Base-by-base conservation (phyloP, 1,140 invertebrate genomes). In the Hydropsyche tenuis region DNA sequence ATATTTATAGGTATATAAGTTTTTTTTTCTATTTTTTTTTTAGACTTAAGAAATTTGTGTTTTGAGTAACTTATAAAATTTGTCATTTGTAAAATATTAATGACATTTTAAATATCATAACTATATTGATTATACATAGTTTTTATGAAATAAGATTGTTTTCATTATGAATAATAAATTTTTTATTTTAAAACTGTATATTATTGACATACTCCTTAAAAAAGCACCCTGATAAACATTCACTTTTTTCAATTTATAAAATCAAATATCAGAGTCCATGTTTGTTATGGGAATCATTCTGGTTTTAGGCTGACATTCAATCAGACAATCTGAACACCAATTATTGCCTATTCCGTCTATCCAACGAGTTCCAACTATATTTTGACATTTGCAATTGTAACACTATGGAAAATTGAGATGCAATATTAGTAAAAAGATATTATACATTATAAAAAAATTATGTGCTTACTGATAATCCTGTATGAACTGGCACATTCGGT, bases 301-400 rank as follows among this genome's bases (percentile, higher is more conserved):
- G 9, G 70, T 75, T 6, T 65, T 68, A n/a, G 76, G 76, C 62
- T 77, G 76, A 51, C 65, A 73, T 65, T 66, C 66, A 20, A 77
- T 51, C 0, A 77, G 68, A 56, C 76, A 77, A 71, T 77, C 76
- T 22, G 76, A 77, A 22, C 76, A 77, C 76, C 76, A 77, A 45
- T 77, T 66, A 7, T 63, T 69, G 4, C 76, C 76, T 7, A 60
- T 48, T n/a, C 71, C 71, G 45, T 77, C 76, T 4, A 73, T 72
- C 76, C 76, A 77, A 1, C 76, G 73, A 11, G 73, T 75, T n/a
- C 76, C 76, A 4, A 75, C 22, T 4, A 77, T 77, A 25, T 75
- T 69, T 27, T 56, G 64, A 66, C 45, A 64, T 43, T 73, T 75
- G 53, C 76, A 77, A 45, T 73, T 66, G 6, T 73, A 70, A 48